phyloP scores from a whole-genome alignment of 2,113 vertebrate genomes.

The Campylomormyrus tamandua region DNA sequence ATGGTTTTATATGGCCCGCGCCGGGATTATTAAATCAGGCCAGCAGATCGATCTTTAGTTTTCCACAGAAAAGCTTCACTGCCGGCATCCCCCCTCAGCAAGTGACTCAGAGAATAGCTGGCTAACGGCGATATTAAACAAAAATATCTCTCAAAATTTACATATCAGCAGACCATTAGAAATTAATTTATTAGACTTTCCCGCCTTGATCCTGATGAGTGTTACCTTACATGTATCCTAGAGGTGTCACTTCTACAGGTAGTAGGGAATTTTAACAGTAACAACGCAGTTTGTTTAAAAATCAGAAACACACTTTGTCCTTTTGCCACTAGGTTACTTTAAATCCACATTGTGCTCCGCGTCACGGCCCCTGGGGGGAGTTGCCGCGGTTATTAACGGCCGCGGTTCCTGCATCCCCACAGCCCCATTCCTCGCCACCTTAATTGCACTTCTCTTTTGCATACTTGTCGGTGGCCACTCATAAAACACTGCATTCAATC shows the following conservation, averaged over 20 bases:
- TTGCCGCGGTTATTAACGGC: conserved; percentile 31
- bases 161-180: not conserved
- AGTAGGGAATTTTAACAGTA: not conserved
- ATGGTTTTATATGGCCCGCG: not conserved
- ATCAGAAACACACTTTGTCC: not conserved
- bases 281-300: not conserved
- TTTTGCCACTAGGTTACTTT: not conserved
- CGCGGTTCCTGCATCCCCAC: conserved; percentile 35
- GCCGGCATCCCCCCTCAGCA: not conserved
- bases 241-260: not conserved
- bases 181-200: not conserved
- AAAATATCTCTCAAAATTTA: not conserved
- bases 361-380: not conserved
- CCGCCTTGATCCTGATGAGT: not conserved
- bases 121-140: not conserved
- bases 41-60: not conserved
- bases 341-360: not conserved
- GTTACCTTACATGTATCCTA: not conserved
- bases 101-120: not conserved
- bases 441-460: conserved; percentile 45
- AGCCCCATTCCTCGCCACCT: conserved; percentile 26
- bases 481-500: conserved; percentile 37
- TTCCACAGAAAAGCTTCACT: not conserved
- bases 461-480: conserved; percentile 36
- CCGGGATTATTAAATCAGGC: not conserved